Percentiles rank a stretch among this genome's conserved stretches.
Conservation (phyloP, 2,888 invertebrate genomes). For the Adelphocoris suturalis region DNA sequence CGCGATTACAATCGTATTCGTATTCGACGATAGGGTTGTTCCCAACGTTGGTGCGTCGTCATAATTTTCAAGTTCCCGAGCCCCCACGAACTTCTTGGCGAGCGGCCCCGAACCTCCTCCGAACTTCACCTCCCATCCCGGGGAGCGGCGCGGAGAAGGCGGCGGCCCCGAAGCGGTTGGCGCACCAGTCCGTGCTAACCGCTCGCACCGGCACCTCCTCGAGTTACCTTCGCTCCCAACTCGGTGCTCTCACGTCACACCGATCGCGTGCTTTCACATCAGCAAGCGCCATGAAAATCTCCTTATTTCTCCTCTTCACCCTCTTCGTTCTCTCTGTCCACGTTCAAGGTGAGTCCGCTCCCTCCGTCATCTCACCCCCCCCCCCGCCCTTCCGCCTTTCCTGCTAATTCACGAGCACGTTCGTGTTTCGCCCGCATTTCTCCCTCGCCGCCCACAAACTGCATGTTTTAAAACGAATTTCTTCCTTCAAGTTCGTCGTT, state of each 20-base stretch:
- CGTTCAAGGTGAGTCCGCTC: conserved; percentile 30
- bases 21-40: too few species aligned
- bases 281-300: background rate
- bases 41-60: too few species aligned
- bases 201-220: conserved; percentile 7
- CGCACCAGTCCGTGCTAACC: conserved; percentile 34
- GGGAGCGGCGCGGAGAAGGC: background rate
- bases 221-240: background rate
- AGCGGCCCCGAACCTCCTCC: conserved; percentile 17
- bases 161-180: background rate
- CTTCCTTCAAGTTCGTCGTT: background rate
- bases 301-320: conserved; percentile 8
- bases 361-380: background rate
- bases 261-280: conserved; percentile 31
- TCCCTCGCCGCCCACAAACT: background rate
- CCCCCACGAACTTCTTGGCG: too few species aligned
- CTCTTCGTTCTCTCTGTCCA: conserved; percentile 18
- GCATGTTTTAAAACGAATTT: background rate
- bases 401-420: conserved; percentile 3
- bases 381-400: too few species aligned
- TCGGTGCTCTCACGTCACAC: background rate
- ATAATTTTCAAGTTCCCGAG: too few species aligned
- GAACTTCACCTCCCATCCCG: background rate
- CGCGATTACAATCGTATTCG: too few species aligned
- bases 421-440: background rate